Conservation (phyloP, 2,113 vertebrate genomes). For the Lycocorax pyrrhopterus region DNA sequence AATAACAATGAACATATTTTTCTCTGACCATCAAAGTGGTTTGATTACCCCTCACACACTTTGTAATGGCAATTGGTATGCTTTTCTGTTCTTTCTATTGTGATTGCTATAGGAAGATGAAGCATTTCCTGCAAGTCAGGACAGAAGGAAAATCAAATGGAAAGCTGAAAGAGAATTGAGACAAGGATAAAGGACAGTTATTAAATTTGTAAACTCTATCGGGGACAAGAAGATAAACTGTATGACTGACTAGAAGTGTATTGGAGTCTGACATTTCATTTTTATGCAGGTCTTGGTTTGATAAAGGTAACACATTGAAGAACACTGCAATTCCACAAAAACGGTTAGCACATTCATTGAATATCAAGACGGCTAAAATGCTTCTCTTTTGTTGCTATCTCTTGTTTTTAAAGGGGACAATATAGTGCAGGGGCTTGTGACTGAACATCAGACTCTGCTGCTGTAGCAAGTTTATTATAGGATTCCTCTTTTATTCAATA, state of each 20-base stretch:
- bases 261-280: constrained; percentile 76
- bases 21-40: constrained; percentile 22
- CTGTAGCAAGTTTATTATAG: constrained; percentile 25
- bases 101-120: constrained; percentile 48
- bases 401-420: constrained; percentile 44
- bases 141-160: constrained; percentile 58
- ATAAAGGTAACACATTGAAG: constrained; percentile 68
- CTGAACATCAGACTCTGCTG: constrained; percentile 27
- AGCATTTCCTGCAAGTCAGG: constrained; percentile 63
- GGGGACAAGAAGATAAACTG: constrained; percentile 75
- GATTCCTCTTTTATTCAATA: background rate
- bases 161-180: constrained; percentile 66
- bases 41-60: constrained; percentile 27
- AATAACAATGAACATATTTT: background rate
- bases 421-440: constrained; percentile 40
- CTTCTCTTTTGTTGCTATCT: constrained; percentile 44
- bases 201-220: constrained; percentile 78
- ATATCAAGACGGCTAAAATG: constrained; percentile 53
- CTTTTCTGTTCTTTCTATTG: constrained; percentile 39
- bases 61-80: constrained; percentile 39
- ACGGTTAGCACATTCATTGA: constrained; percentile 62
- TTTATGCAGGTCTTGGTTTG: constrained; percentile 69
- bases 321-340: constrained; percentile 55
- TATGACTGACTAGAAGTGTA: constrained; percentile 64
- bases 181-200: constrained; percentile 73